Evolutionary conservation across 2,888 invertebrate species (phyloP), one percentile per base, ranked within the genome.

Genomic region (Drosophila mulleri): DNA sequence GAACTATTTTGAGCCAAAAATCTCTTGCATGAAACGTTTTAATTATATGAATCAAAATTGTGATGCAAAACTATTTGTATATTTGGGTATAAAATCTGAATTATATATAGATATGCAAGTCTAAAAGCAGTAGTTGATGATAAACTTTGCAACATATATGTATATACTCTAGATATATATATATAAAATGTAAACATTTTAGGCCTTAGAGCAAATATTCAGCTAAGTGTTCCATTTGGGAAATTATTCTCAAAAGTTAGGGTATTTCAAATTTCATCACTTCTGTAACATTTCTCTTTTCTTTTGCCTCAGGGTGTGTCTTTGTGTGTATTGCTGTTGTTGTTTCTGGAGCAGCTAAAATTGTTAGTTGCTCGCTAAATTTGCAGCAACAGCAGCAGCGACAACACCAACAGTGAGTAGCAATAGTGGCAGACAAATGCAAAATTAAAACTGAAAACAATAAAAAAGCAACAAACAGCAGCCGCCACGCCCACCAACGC

Each of bases 281-380:
- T 4, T 8, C 47, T 37, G 9, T 9, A 1, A 18, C 18, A 0
- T 1, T 9, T 42, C 9, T 42, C n/a, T n/a, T 60, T 72, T 77
- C 32, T 11, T 4, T 65, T 62, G 66, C 63, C 20, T 39, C 68
- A 61, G 76, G 77, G 77, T 80, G 77, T 75, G 76, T 50, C 18
- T 8, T 35, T 35, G 7, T 32, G 14, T 26, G 2, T 26, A 26
- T 29, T 29, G 29, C 2, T 50, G 48, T 18, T 75, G 62, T 72
- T 72, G 67, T 78, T 90, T 86, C 74, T 88, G 90, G 90, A 89
- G 86, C 88, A 85, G 79, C 82, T 82, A 80, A 89, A 90, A 88
- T 82, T 83, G 80, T 81, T 90, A 90, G 89, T 86, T 90, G 86
- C 87, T 83, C 88, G 88, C 83, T 79, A 75, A 77, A 88, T 90